Conservation (phyloP, 2,888 invertebrate genomes). For the Apamea anceps region DNA sequence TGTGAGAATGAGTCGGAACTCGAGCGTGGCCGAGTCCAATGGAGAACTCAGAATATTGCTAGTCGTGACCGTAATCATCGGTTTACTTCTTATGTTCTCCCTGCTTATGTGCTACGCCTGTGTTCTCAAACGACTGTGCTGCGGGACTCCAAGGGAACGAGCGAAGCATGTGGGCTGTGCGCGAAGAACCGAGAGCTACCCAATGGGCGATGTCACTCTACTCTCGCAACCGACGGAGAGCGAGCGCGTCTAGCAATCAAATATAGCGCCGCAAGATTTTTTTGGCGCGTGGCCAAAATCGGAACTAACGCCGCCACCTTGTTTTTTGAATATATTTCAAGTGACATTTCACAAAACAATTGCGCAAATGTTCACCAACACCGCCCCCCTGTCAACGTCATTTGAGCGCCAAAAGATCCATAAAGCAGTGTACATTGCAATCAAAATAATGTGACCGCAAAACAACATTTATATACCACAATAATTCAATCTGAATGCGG, state of each 20-base stretch:
- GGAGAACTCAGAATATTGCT: constrained; percentile 91
- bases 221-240: constrained; percentile 91
- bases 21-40: constrained; percentile 84
- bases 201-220: constrained; percentile 91
- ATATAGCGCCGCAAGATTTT: neutral
- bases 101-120: constrained; percentile 92
- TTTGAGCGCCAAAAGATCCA: neutral
- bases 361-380: neutral
- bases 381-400: neutral
- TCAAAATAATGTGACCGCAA: constrained; percentile 41
- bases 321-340: neutral
- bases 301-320: neutral
- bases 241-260: constrained; percentile 82
- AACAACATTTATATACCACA: constrained; percentile 32
- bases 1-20: constrained; percentile 83
- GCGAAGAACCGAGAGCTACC: constrained; percentile 88
- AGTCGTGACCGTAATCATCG: constrained; percentile 90
- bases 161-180: constrained; percentile 82
- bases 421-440: constrained; percentile 2
- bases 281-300: neutral
- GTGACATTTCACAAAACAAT: neutral
- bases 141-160: constrained; percentile 88
- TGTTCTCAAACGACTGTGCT: constrained; percentile 91
- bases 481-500: constrained; percentile 40
- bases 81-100: constrained; percentile 91